Base-by-base conservation (phyloP, 2,888 invertebrate genomes). In the Rhagophthalmus giganteus region DNA sequence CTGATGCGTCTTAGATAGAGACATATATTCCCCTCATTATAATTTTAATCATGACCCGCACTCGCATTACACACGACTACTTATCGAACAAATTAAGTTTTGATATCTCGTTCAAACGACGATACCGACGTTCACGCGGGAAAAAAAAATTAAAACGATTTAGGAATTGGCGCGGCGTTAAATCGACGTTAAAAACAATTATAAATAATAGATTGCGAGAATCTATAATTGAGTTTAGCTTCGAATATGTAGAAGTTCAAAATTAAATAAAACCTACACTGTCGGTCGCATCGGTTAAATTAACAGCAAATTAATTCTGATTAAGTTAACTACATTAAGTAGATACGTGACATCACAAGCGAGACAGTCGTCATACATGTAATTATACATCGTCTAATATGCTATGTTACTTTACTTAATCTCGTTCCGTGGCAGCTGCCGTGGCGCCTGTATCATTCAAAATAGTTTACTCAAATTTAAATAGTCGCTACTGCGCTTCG, bases 221-320 rank as follows among this genome's bases (percentile, higher is more conserved):
- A 20, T 20, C 20, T 20, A 20, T 34, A 16, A 16, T 37, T 37
- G 26, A 2, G 13, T 7, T 24, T 24, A 37, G 8, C 7, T 8
- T 26, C 7, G 3, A 32, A 26, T 12, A 57, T 49, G 59, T 50
- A 58, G 58, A 58, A 58, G 56, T 59, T 66, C 59, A 59, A 63
- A 66, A 67, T 69, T 65, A 63, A 60, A 65, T 66, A 64, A 64
- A 65, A 60, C 63, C 63, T 64, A 64, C 66, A 57, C 56, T 60
- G 69, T 62, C 66, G 67, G 69, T 64, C 64, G 62, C 69, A 66
- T 68, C 67, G 66, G 67, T 67, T 70, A 64, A 70, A 71, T 71
- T 71, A 71, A 68, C 69, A 68, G 66, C 70, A 65, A 71, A 70
- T 71, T 71, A 71, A 70, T 70, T 71, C 67, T 71, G 71, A 71